These are phyloP conservation scores for Drosophila parabipectinata DNA, from an alignment of 1,140 invertebrate genomes.

Conservation along the genomic window DNA sequence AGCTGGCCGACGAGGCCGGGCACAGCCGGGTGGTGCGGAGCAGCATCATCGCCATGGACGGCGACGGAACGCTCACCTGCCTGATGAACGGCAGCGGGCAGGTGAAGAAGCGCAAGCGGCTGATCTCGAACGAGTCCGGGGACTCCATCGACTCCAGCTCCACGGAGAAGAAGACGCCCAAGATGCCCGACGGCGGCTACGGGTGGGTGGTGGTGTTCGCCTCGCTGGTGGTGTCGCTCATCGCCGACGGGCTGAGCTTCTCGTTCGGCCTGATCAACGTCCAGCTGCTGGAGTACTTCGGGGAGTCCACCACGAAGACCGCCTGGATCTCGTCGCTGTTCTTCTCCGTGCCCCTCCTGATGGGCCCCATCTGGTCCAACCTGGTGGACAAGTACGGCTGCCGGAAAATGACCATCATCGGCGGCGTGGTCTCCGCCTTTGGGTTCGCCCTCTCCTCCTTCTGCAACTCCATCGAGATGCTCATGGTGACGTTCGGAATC, in stretches of 20 bases:
- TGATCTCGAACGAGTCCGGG: slow-evolving; percentile 80
- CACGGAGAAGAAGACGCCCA: slow-evolving; percentile 75
- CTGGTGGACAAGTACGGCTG: slow-evolving; percentile 95
- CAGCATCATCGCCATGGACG: slow-evolving; percentile 67
- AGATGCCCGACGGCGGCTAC: slow-evolving; percentile 83
- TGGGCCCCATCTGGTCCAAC: slow-evolving; percentile 89
- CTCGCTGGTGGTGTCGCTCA: slow-evolving; percentile 93
- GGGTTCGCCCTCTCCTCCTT: slow-evolving; percentile 93
- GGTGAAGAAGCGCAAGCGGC: slow-evolving; percentile 72
- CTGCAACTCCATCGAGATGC: slow-evolving; percentile 89
- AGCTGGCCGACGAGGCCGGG: slow-evolving; percentile 52
- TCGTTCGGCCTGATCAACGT: slow-evolving; percentile 96
- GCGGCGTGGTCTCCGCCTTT: slow-evolving; percentile 89
- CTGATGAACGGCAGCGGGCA: slow-evolving; percentile 54
- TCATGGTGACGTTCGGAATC: slow-evolving; percentile 94
- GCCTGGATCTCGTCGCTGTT: slow-evolving; percentile 95
- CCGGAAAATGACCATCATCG: slow-evolving; percentile 91
- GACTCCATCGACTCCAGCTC: slow-evolving; percentile 76
- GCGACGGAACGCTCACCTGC: slow-evolving; percentile 40
- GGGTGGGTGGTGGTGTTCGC: slow-evolving; percentile 95
- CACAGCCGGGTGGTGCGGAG: slow-evolving; percentile 54
- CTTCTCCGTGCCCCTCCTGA: slow-evolving; percentile 93
- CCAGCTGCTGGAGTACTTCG: slow-evolving; percentile 94
- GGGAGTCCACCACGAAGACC: slow-evolving; percentile 91
- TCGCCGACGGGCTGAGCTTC: slow-evolving; percentile 98